These are phyloP conservation scores for Phlogophora meticulosa DNA, from an alignment of 2,888 invertebrate species.

Conservation along the genomic window DNA sequence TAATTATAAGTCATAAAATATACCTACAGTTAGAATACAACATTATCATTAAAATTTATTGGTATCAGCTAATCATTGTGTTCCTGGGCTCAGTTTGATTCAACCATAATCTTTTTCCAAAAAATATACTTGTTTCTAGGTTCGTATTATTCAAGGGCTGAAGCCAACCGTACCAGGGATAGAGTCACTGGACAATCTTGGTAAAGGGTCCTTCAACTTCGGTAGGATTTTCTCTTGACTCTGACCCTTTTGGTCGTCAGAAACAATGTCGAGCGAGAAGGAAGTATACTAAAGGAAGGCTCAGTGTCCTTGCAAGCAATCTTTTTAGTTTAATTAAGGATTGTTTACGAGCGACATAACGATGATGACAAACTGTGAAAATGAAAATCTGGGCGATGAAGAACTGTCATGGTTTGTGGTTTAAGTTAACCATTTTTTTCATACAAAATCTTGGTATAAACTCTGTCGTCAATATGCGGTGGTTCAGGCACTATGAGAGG, in stretches of 20 bases:
- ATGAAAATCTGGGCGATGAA: not conserved
- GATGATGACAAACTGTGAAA: not conserved
- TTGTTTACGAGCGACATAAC: not conserved
- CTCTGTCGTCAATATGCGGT: constrained; percentile 92
- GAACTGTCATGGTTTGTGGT: too few species aligned
- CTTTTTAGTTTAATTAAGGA: not conserved
- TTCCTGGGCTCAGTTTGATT: constrained; percentile 2
- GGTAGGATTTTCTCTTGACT: too few species aligned
- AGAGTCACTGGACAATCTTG: too few species aligned
- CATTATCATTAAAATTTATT: not conserved
- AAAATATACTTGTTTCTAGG: too few species aligned
- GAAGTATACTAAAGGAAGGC: too few species aligned
- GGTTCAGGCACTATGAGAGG: constrained; percentile 92
- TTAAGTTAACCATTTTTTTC: constrained; percentile 35
- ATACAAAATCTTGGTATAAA: constrained; percentile 89
- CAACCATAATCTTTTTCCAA: not conserved
- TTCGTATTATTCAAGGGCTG: too few species aligned
- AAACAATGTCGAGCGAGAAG: too few species aligned
- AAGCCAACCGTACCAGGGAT: too few species aligned
- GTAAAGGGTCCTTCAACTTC: too few species aligned
- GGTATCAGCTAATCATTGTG: not conserved
- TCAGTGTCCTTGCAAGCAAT: too few species aligned
- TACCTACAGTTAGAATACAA: not conserved
- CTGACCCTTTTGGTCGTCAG: too few species aligned
- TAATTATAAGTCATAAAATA: not conserved